Base-by-base conservation (phyloP, 2,113 vertebrate species). In the Carollia perspicillata region DNA sequence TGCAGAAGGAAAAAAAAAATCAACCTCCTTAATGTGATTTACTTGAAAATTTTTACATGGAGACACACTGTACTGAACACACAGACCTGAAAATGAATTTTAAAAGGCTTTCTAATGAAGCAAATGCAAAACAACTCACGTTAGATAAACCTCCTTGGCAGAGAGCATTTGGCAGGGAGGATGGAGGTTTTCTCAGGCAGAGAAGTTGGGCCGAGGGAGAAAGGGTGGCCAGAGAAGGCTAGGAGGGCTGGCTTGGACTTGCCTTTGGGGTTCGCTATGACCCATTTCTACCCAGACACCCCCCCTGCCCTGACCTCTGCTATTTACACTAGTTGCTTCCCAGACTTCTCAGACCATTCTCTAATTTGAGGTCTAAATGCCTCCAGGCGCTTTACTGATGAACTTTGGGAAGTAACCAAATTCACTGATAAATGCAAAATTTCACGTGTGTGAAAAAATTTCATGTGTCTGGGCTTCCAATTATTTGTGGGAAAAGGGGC, bases 61-160 rank as follows among this genome's bases (percentile, higher is more conserved):
- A 97, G 49, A 95, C 81, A 88, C 51, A 42, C 8, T 89, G 94
- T 97, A 79, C 83, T 2, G 44, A 95, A 79, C 77, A 77, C 47
- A 77, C 42, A 84, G 85, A 72, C 83, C 72, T 80, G 87, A 74
- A 95, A 86, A 95, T 60, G 74, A 85, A 79, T 93, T 93, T 96
- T 79, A 86, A 96, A 95, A 95, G 77, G 71, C 77, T 68, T 94
- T 60, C 84, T 95, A 96, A 97, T 96, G 93, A 95, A 90, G 63
- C 77, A 90, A 92, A 87, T 55, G 72, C 80, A 58, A 93, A 92
- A 93, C 92, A 85, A 63, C 60, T 83, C 40, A n/a, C 17, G 4
- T 33, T 74, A 81, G 42, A 40, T 18, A 80, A 53, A 16, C n/a
- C 51, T 72, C 28, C 2, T 11, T 69, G 40, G 53, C 47, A 55